Evolutionary conservation across 2,888 invertebrate species (phyloP), one percentile per base, ranked within the genome.

Genomic region (Eucriotettix oculatus): DNA sequence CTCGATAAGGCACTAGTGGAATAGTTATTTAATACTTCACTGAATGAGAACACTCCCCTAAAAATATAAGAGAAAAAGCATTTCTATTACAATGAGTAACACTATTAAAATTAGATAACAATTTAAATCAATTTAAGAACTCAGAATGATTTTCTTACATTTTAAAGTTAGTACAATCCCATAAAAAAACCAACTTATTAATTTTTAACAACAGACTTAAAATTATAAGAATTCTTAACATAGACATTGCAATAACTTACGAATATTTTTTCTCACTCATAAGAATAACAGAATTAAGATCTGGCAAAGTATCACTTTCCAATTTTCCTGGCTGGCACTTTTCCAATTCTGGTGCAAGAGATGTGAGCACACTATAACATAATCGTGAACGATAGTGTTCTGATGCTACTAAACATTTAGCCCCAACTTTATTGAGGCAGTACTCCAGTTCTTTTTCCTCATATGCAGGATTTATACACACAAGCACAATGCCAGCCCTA

Each of bases 391-490:
- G 84, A 69, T 81, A 85, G 1, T 69, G 71, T 56, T 81, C 80
- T 0, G 84, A 79, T 1, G 83, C 76, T 1, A 92, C 72, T 7
- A 91, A 69, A 0, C 83, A 84, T 67, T 82, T 84, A 1, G 84
- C 76, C 3, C 77, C 78, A 1, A 86, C 87, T 73, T 87, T 87
- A 43, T 82, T 79, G 14, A 93, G 69, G 58, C 84, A 84, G 69
- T 84, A 87, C 57, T 82, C 76, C 1, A 92, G 66, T 70, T 94
- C 93, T 11, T 74, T 71, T 0, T 77, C 74, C 69, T 83, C 80
- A 69, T 86, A 90, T 0, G 81, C 80, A 0, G 91, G 85, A 71
- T 94, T 93, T 42, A 92, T 78, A 29, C 29, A 29, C 3, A 29
- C 29, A 29, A 29, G 29, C 29, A 87, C 76, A 1, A 88, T 72